These are phyloP conservation scores for Cichladusa arquata DNA, from an alignment of 2,113 vertebrate species.

Conservation along the genomic window DNA sequence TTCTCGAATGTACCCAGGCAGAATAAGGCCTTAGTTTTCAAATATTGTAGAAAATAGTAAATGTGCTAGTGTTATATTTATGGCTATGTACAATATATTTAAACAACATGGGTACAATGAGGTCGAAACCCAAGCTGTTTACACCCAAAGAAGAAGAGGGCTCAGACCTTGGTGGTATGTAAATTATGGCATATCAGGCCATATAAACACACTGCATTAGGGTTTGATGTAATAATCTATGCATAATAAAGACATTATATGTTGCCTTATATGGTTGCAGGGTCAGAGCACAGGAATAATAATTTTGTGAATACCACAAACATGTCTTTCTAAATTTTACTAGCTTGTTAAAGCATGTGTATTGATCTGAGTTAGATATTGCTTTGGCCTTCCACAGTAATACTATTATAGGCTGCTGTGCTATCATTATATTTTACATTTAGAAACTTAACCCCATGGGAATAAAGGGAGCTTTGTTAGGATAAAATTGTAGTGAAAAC, in stretches of 20 bases:
- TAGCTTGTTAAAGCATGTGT: not conserved
- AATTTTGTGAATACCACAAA: not conserved
- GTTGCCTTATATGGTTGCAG: not conserved
- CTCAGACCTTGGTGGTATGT: not conserved
- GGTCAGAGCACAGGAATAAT: not conserved
- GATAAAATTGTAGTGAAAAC: not conserved
- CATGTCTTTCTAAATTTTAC: not conserved
- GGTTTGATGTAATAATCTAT: not conserved
- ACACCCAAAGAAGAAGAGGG: not conserved
- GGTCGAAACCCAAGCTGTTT: not conserved
- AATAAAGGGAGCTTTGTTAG: not conserved
- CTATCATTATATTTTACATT: not conserved
- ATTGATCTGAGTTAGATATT: not conserved
- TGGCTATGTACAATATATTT: rapidly evolving
- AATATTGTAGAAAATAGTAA: not conserved
- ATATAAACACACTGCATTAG: not conserved
- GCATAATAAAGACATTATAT: not conserved
- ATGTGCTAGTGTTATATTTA: not conserved
- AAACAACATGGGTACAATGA: not conserved
- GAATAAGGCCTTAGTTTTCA: not conserved
- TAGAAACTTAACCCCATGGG: not conserved
- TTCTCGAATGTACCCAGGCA: not conserved
- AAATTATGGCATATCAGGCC: not conserved
- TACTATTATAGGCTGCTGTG: not conserved
- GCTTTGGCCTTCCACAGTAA: not conserved